Evolutionary conservation across 2,797 vertebrate species (phyloP).

Genomic region (Bradypodion pumilum): DNA sequence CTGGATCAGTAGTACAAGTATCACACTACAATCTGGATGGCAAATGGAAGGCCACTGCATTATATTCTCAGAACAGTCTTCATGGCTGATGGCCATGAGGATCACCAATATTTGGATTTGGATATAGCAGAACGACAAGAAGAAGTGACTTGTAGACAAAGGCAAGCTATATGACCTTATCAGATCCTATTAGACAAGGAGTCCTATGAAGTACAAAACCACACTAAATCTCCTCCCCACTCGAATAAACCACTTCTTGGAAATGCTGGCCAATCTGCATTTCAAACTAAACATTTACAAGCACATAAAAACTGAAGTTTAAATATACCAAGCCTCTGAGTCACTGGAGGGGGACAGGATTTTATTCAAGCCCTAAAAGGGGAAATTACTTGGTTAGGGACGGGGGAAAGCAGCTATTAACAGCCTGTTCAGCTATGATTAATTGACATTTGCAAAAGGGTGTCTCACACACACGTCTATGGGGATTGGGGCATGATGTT

Average conservation of each 20-base stretch:
- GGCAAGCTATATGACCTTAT: conserved; percentile 5
- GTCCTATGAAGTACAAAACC: conserved; percentile 6
- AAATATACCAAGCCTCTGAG: conserved; percentile 54
- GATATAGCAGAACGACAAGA: no score
- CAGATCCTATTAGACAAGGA: no score
- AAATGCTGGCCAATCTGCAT: conserved; percentile 58
- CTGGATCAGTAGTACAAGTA: no score
- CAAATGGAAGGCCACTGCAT: no score
- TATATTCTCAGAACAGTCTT: no score
- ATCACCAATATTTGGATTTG: no score
- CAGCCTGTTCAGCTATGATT: neutral
- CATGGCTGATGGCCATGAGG: no score
- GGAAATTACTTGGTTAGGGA: conserved; percentile 27
- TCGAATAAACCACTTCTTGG: conserved; percentile 53
- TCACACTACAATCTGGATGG: no score
- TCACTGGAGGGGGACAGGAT: conserved; percentile 27
- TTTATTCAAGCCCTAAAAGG: conserved; percentile 3
- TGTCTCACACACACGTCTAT: fast-evolving
- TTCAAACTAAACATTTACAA: conserved; percentile 55
- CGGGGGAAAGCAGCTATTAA: neutral
- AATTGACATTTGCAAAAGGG: neutral
- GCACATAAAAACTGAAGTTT: conserved; percentile 57
- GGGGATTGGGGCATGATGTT: neutral
- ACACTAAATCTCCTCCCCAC: conserved; percentile 1
- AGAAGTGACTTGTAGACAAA: neutral